phyloP scores from a whole-genome alignment of 2,113 vertebrate species.

The Balaeniceps rex region DNA sequence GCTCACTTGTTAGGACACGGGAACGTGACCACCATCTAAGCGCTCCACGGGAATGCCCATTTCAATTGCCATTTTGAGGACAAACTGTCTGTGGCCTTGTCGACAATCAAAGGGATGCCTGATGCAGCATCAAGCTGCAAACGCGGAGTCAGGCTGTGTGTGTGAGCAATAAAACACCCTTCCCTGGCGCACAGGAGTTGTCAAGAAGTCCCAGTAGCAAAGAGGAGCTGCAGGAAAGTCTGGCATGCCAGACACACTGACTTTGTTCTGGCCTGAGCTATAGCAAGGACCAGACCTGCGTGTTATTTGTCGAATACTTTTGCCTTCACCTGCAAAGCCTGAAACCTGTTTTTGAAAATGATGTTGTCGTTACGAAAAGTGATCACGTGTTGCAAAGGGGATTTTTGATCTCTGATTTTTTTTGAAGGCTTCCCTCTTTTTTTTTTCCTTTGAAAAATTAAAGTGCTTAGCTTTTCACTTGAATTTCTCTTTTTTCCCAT shows the following conservation, averaged over 20 bases:
- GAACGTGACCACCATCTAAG: neutral
- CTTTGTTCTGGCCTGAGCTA: neutral
- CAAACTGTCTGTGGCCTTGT: neutral
- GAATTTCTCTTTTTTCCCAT: neutral
- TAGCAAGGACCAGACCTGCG: neutral
- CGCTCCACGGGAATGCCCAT: fast-evolving
- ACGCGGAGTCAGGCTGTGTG: neutral
- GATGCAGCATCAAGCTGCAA: neutral
- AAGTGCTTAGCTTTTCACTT: neutral
- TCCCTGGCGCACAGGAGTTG: neutral
- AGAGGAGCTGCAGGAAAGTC: neutral
- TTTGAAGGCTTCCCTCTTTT: neutral
- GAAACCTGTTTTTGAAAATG: neutral
- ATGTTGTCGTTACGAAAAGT: neutral
- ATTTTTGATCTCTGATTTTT: neutral
- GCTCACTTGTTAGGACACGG: neutral
- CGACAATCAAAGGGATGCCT: neutral
- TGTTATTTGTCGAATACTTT: neutral
- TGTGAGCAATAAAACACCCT: neutral
- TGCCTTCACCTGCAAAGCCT: neutral
- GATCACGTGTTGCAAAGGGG: neutral
- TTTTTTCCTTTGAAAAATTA: neutral
- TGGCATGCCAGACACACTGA: neutral
- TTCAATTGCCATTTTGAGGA: neutral
- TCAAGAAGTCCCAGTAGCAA: neutral